phyloP scores from a whole-genome alignment of 2,113 vertebrate species.

The Oreochromis niloticus region DNA sequence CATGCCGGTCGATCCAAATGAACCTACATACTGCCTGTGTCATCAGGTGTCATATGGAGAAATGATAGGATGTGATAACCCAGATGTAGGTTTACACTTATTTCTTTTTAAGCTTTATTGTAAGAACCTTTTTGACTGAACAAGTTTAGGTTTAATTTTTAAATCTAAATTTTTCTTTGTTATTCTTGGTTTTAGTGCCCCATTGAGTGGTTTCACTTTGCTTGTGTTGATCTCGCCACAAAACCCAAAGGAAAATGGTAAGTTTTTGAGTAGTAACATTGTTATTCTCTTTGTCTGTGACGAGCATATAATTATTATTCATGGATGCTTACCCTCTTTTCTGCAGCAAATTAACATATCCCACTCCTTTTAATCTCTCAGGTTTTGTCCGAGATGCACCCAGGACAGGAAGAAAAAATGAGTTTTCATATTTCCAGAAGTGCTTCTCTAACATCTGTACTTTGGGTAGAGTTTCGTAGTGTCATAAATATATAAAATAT shows the following conservation, averaged over 20 bases:
- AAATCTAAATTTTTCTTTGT: neutral
- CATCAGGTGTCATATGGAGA: conserved; percentile 98
- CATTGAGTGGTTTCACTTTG: conserved; percentile 99
- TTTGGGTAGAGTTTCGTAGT: conserved; percentile 46
- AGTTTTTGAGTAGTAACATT: conserved; percentile 21
- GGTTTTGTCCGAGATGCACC: conserved; percentile 95
- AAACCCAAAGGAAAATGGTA: conserved; percentile 99
- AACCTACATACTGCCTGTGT: conserved; percentile 95
- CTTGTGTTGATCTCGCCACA: conserved; percentile 94
- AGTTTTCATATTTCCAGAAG: conserved; percentile 27
- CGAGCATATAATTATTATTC: neutral
- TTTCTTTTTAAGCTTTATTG: neutral
- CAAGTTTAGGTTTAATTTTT: neutral
- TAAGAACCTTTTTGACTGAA: neutral
- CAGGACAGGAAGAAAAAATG: conserved; percentile 95
- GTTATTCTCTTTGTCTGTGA: neutral
- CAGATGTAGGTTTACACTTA: conserved; percentile 78
- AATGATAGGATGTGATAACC: conserved; percentile 99
- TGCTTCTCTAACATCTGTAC: conserved; percentile 23
- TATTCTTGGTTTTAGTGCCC: conserved; percentile 80
- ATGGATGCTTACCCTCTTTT: neutral
- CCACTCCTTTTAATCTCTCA: conserved; percentile 33
- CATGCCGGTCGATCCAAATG: conserved; percentile 98
- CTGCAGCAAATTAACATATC: neutral
- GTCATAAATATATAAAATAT: conserved; percentile 36